Evolutionary conservation across 1,140 invertebrate species (phyloP).

Genomic region (Mercenaria mercenaria): DNA sequence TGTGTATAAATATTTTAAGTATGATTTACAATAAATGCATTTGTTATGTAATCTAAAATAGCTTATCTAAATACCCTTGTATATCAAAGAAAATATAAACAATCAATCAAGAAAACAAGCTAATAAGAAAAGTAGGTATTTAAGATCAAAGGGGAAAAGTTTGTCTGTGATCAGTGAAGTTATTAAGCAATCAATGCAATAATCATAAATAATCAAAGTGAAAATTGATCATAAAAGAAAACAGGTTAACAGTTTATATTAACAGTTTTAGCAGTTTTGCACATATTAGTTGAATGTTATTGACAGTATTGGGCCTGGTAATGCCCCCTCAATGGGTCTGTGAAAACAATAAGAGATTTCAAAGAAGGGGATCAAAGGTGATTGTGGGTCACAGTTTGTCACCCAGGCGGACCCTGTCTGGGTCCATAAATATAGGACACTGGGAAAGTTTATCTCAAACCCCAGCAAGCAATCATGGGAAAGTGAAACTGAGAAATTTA

Average conservation of each 20-base stretch:
- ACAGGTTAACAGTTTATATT: slow-evolving; percentile 21
- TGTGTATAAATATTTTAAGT: no score
- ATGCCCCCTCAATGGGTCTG: neutral
- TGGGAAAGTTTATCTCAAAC: neutral
- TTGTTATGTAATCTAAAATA: no score
- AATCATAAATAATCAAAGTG: slow-evolving; percentile 5
- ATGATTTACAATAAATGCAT: no score
- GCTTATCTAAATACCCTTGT: no score
- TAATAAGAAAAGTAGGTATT: neutral
- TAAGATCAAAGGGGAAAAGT: slow-evolving; percentile 17
- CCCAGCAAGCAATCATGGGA: slow-evolving; percentile 1
- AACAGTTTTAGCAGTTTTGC: slow-evolving; percentile 17
- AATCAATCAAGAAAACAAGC: neutral
- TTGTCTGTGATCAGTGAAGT: neutral
- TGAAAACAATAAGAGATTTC: slow-evolving; percentile 16
- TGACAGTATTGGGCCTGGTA: neutral
- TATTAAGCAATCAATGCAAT: neutral
- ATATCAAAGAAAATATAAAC: no score
- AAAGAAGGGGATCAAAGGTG: slow-evolving; percentile 6
- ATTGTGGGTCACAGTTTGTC: slow-evolving; percentile 35
- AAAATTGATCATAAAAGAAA: neutral
- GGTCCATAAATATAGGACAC: neutral
- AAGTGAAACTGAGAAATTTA: neutral
- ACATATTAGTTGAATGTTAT: neutral
- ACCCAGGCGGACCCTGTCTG: neutral